Conservation (phyloP, 1,140 invertebrate genomes). For the Pachypsylla venusta region DNA sequence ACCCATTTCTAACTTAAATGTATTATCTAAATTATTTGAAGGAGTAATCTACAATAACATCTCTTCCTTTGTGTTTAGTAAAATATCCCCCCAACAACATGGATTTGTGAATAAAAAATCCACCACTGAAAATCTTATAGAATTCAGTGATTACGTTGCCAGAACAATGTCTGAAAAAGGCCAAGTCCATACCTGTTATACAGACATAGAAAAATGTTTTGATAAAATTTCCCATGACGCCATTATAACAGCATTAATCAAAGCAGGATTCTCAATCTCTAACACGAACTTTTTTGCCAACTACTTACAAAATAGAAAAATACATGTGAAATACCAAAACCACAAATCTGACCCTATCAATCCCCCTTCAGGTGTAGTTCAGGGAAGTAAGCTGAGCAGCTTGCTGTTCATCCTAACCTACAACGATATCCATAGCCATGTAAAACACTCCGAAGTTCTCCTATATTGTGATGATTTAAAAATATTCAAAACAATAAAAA, state of each 20-base stretch:
- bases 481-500: background rate
- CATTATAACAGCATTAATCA: background rate
- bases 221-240: background rate
- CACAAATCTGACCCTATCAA: background rate
- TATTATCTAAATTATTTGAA: background rate
- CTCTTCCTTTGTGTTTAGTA: background rate
- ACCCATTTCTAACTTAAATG: background rate
- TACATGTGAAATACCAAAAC: background rate
- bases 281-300: background rate
- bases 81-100: background rate
- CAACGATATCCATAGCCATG: background rate
- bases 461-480: background rate
- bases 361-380: background rate
- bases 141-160: background rate
- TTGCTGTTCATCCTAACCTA: background rate
- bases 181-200: background rate
- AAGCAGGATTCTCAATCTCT: background rate
- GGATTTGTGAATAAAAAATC: background rate
- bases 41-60: background rate
- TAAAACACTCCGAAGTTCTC: background rate
- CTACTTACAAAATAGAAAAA: background rate
- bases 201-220: background rate
- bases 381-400: background rate
- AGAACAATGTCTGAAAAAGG: background rate
- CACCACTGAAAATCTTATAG: background rate